Evolutionary conservation across 2,888 invertebrate genomes (phyloP).

Genomic region (Andrena marginata): DNA sequence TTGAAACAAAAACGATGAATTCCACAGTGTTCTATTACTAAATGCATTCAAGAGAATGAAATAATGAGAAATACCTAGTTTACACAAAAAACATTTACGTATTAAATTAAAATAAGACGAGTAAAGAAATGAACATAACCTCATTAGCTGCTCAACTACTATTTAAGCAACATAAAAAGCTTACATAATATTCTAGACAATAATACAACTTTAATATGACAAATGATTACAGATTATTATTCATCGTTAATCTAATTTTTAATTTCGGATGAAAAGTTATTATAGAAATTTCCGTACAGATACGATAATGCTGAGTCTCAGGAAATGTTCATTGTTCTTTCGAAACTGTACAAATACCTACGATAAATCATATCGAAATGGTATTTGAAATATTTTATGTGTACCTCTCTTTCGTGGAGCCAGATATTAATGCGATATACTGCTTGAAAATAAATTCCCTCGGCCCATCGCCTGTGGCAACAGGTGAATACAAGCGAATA

Average conservation of each 20-base stretch:
- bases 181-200: constrained; percentile 8
- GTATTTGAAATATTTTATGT: constrained; percentile 18
- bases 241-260: not conserved
- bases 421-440: constrained; percentile 25
- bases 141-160: not conserved
- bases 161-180: not conserved
- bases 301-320: not conserved
- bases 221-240: not conserved
- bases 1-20: not conserved
- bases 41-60: no score
- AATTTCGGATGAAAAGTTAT: not conserved
- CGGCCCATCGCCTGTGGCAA: constrained; percentile 24
- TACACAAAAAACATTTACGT: no score
- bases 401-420: constrained; percentile 27
- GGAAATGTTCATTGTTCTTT: not conserved
- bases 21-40: not conserved
- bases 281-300: not conserved
- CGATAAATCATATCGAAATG: not conserved
- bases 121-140: constrained; percentile 6
- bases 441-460: constrained; percentile 6
- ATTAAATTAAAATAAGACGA: not conserved
- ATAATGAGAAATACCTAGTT: not conserved
- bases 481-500: constrained; percentile 8
- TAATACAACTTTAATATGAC: not conserved
- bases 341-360: not conserved